Evolutionary conservation across 2,797 vertebrate species (phyloP), one percentile per base, ranked within the genome.

Genomic region (Protonibea diacanthus): DNA sequence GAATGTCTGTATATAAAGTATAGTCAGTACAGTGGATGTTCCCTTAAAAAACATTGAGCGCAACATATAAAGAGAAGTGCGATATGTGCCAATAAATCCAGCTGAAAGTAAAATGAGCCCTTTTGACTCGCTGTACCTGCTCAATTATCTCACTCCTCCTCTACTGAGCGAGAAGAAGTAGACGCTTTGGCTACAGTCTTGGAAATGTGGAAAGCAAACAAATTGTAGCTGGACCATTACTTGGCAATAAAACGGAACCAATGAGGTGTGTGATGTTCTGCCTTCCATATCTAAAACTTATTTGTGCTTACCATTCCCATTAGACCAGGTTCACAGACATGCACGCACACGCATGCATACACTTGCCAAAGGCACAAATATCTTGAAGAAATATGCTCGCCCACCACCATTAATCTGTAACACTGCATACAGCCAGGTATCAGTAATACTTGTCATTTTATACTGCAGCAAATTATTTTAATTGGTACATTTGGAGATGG

Each of bases 161-260:
- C 65, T 27, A n/a, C 60, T 20, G 67, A 84, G 72, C 14, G 23
- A 81, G 58, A 78, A 72, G 72, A 74, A 80, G 71, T 56, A 78
- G 67, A 88, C 74, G 75, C 83, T 86, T 82, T 87, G 78, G 84
- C 87, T 71, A 18, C 71, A 74, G 76, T 84, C 78, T 83, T 86
- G 86, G 86, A 93, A 92, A 94, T 84, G 87, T 89, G 88, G 83
- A 93, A 88, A 86, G 84, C 89, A 92, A 94, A 92, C 83, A 91
- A 89, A 92, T 45, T 77, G 82, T 77, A 80, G 65, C 70, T 47
- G 75, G 75, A 75, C 87, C 83, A 91, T 94, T 93, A 91, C 83
- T 75, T 76, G 76, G 83, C 84, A 88, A 93, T 95, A 93, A 95
- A 94, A 82, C 56, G 69, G 76, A 93, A 83, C 82, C 87, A 95